Evolutionary conservation across 37 sponge, comb jelly and placozoan genomes (phyloP).

Genomic region (Geodia barretti): DNA sequence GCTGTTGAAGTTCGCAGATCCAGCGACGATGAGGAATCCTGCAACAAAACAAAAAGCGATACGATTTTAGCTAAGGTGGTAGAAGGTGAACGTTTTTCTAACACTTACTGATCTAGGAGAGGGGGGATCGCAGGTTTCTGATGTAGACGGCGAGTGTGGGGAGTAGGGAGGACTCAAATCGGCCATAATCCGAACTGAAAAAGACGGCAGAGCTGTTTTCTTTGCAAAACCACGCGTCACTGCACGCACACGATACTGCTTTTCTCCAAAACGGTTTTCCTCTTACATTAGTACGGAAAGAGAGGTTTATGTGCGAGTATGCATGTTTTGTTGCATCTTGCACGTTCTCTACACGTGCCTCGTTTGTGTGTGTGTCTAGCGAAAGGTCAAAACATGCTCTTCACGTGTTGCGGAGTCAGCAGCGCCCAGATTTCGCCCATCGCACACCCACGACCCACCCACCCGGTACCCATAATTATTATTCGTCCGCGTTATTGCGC

Average conservation of each 20-base stretch:
- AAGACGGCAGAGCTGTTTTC: too few relatives aligned
- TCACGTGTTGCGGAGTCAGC: not conserved
- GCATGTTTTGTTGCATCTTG: too few relatives aligned
- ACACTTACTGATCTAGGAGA: not conserved
- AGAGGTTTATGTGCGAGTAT: too few relatives aligned
- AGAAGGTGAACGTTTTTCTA: not conserved
- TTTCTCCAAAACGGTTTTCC: not conserved
- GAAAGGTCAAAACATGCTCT: not conserved
- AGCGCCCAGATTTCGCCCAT: not conserved
- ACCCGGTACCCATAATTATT: not conserved
- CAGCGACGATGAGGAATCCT: slow-evolving; percentile 9
- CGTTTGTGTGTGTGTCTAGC: not conserved
- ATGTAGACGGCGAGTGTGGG: not conserved
- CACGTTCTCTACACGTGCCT: not conserved
- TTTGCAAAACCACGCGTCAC: not conserved
- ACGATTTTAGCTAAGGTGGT: not conserved
- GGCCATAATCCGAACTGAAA: not conserved
- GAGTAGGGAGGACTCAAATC: slow-evolving; percentile 30
- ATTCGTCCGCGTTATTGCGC: too few relatives aligned
- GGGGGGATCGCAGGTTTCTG: not conserved
- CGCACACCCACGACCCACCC: slow-evolving; percentile 10
- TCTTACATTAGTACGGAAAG: not conserved
- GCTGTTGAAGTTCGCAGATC: slow-evolving; percentile 68
- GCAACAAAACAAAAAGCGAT: not conserved
- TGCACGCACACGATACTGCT: not conserved